Percentiles rank a stretch among this genome's conserved stretches.
Evolutionary conservation across 2,888 invertebrate genomes (phyloP).

Genomic region (Amiota communis): DNA sequence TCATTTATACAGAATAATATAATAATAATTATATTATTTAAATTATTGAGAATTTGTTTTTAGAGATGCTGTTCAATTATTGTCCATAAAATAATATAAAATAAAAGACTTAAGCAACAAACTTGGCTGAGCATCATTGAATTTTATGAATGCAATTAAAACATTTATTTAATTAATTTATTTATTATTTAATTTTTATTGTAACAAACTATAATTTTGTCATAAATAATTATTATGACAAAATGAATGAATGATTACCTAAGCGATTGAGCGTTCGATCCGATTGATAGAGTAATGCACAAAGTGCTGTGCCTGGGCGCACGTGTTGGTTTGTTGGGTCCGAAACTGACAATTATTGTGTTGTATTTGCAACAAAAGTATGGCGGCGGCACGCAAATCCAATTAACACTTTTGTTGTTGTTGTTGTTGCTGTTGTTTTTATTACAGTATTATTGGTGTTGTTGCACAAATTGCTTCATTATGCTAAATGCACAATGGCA

Average conservation of each 20-base stretch:
- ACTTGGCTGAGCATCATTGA: neutral
- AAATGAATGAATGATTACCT: conserved; percentile 24
- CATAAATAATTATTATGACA: conserved; percentile 62
- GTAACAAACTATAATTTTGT: conserved; percentile 51
- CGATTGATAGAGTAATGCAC: too few species aligned
- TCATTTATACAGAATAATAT: too few species aligned
- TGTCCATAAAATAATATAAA: neutral
- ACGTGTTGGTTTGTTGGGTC: neutral
- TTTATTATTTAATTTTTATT: conserved; percentile 9
- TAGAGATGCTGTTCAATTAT: neutral
- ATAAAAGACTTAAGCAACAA: neutral
- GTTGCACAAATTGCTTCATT: conserved; percentile 52
- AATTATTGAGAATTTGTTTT: too few species aligned
- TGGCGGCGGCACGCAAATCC: conserved; percentile 54
- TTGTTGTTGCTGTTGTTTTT: too few species aligned
- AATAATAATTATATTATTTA: too few species aligned
- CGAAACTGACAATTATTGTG: neutral
- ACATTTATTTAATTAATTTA: neutral
- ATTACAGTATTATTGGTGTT: too few species aligned
- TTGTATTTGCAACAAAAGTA: neutral
- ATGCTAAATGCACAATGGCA: conserved; percentile 62
- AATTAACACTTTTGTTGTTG: conserved; percentile 64
- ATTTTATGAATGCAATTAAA: neutral
- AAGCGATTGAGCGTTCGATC: too few species aligned
- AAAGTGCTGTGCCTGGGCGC: neutral